Conservation (phyloP, 2,797 vertebrate genomes). For the Hoplostethus atlanticus region DNA sequence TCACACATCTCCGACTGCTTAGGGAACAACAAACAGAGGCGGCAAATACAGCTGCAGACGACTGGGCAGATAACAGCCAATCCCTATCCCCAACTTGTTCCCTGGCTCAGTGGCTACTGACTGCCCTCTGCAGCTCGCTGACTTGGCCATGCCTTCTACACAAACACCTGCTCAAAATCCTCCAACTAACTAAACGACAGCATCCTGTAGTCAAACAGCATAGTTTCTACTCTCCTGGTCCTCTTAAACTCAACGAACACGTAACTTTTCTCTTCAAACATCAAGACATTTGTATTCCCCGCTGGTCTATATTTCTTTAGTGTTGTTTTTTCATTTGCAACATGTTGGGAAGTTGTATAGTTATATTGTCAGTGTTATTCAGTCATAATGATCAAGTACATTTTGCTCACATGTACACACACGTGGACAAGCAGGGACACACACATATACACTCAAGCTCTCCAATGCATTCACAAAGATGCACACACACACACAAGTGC, state of each 20-base stretch:
- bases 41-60: slow-evolving; percentile 94
- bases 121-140: slow-evolving; percentile 79
- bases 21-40: slow-evolving; percentile 87
- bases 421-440: not conserved
- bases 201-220: slow-evolving; percentile 49
- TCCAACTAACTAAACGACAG: slow-evolving; percentile 60
- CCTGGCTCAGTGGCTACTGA: slow-evolving; percentile 78
- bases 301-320: not conserved
- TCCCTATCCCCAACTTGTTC: slow-evolving; percentile 79
- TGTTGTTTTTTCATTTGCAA: no score
- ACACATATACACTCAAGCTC: no score
- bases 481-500: slow-evolving; percentile 10
- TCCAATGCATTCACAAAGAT: slow-evolving; percentile 11
- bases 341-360: not conserved
- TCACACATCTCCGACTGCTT: slow-evolving; percentile 75
- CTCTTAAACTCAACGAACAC: slow-evolving; percentile 25
- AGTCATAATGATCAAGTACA: slow-evolving; percentile 3
- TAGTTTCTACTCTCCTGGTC: slow-evolving; percentile 28
- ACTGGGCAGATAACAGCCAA: slow-evolving; percentile 86
- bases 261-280: no score
- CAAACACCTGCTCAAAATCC: slow-evolving; percentile 79
- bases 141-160: slow-evolving; percentile 70
- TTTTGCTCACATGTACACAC: slow-evolving; percentile 11
- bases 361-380: not conserved
- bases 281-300: not conserved